Conservation (phyloP, 2,797 vertebrate species). For the Crax fasciolata region DNA sequence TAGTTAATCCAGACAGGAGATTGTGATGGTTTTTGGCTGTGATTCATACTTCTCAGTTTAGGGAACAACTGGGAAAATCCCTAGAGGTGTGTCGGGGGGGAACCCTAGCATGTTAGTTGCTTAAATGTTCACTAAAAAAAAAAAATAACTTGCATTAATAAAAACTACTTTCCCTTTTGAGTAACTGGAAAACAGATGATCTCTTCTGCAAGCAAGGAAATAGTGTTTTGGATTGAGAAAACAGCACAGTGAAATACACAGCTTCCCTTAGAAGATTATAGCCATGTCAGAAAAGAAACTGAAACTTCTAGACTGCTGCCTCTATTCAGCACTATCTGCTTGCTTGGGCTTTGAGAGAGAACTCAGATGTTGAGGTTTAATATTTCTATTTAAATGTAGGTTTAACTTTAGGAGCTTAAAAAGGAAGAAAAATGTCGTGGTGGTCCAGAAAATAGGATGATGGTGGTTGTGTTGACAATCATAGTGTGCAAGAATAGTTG, state of each 20-base stretch:
- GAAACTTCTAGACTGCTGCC: neutral
- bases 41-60: neutral
- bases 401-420: neutral
- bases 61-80: conserved; percentile 18
- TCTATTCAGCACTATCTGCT: neutral
- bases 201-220: neutral
- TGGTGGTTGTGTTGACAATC: neutral
- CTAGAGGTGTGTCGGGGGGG: neutral
- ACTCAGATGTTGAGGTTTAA: neutral
- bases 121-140: neutral
- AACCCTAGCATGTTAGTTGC: neutral
- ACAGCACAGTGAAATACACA: neutral
- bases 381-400: neutral
- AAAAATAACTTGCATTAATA: neutral
- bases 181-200: neutral
- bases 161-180: neutral
- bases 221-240: neutral
- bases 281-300: neutral
- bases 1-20: neutral
- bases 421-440: neutral
- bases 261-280: neutral
- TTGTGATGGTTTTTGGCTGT: neutral
- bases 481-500: neutral
- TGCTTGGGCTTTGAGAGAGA: neutral
- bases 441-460: neutral